These are phyloP conservation scores for Triplophysa rosa DNA, from an alignment of 2,113 vertebrate species.

Conservation along the genomic window DNA sequence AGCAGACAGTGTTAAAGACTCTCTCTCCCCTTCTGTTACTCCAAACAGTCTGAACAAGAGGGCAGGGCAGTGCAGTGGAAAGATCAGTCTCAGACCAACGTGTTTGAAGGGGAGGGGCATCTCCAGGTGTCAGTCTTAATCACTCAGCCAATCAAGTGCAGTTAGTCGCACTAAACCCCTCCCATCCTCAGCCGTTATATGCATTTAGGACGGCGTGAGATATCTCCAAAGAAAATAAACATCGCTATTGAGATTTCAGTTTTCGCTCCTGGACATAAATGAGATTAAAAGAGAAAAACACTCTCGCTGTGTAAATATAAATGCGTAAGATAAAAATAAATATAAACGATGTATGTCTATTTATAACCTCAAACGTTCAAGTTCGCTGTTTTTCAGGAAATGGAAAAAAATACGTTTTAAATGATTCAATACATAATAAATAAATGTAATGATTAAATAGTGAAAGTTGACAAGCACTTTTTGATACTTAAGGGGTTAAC, in stretches of 20 bases:
- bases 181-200: slow-evolving; percentile 14
- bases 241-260: neutral
- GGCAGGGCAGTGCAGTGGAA: slow-evolving; percentile 4
- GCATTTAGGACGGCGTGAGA: neutral
- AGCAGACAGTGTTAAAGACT: neutral
- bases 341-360: too few relatives aligned
- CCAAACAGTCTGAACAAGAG: slow-evolving; percentile 18
- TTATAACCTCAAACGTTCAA: too few relatives aligned
- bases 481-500: too few relatives aligned
- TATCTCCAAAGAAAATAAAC: neutral
- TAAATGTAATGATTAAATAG: too few relatives aligned
- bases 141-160: slow-evolving; percentile 40
- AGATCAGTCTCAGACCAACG: slow-evolving; percentile 40
- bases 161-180: neutral
- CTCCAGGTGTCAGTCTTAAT: slow-evolving; percentile 7
- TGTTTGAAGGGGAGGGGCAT: slow-evolving; percentile 29
- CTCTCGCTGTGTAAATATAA: too few relatives aligned
- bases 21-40: neutral
- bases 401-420: too few relatives aligned
- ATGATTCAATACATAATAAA: too few relatives aligned
- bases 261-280: neutral
- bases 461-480: too few relatives aligned
- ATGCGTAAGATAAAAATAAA: too few relatives aligned
- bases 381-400: too few relatives aligned
- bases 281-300: neutral